Evolutionary conservation across 2,113 vertebrate species (phyloP).

Genomic region (human (Homo sapiens)): GRCh38 chr1:30650001-30650500

Average conservation of each 20-base stretch:
- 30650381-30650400: not conserved
- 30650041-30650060: not conserved
- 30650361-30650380: not conserved
- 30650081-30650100: not conserved
- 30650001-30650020: not conserved
- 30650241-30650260: not conserved
- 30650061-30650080: too few species aligned
- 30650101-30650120: not conserved
- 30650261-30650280: not conserved
- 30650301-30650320: too few species aligned
- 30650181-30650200: not conserved
- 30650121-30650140: rapidly evolving
- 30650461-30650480: not conserved
- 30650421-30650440: not conserved
- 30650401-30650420: rapidly evolving
- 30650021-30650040: not conserved
- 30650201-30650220: not conserved
- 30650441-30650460: rapidly evolving
- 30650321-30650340: not conserved
- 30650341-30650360: rapidly evolving
- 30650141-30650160: not conserved
- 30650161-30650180: not conserved
- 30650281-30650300: not conserved
- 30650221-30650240: not conserved
- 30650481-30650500: not conserved